These are phyloP conservation scores for Chelonia mydas DNA, from an alignment of 2,797 vertebrate species.

Conservation along the genomic window DNA sequence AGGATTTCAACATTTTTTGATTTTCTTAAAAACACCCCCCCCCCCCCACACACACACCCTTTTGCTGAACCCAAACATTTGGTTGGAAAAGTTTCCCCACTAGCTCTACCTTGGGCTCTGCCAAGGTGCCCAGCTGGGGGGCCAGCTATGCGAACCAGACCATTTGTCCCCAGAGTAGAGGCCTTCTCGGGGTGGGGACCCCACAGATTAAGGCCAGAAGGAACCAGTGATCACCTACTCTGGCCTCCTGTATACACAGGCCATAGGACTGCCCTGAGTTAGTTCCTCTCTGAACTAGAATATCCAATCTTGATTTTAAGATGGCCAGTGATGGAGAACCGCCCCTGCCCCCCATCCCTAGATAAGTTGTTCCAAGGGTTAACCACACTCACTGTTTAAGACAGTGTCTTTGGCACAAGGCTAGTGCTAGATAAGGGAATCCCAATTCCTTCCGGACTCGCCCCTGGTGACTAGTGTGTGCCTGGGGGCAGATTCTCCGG, in stretches of 20 bases:
- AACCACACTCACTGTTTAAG: too few relatives aligned
- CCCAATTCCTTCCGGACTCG: neutral
- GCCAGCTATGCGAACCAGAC: neutral
- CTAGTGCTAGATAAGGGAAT: neutral
- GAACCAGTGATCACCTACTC: neutral
- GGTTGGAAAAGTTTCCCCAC: neutral
- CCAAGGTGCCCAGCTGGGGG: neutral
- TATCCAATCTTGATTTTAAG: neutral
- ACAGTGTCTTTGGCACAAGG: neutral
- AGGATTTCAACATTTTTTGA: neutral
- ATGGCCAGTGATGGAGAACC: neutral
- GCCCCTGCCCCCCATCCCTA: neutral
- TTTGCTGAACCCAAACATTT: neutral
- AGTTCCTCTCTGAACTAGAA: neutral
- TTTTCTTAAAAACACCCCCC: neutral
- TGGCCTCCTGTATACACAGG: neutral
- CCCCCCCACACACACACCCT: fast-evolving
- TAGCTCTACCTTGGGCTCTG: neutral
- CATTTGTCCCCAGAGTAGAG: neutral
- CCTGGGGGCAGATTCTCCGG: too few relatives aligned
- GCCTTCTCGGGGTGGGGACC: neutral
- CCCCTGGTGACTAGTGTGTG: neutral
- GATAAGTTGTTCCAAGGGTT: neutral
- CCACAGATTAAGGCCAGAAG: neutral
- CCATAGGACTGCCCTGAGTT: neutral